Base-by-base conservation (phyloP, 1,140 invertebrate species). In the Sipha flava region DNA sequence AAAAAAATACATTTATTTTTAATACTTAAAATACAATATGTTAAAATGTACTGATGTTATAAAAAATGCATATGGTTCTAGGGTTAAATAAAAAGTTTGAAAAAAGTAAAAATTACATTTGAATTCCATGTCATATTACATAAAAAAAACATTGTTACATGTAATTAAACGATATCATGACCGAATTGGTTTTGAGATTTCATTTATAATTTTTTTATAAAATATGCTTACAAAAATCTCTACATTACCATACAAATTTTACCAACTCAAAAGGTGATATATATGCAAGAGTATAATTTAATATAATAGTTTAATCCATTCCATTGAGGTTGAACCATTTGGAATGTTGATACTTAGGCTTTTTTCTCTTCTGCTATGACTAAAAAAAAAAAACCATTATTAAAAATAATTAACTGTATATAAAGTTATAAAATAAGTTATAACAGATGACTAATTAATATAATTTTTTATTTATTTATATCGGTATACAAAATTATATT, bases 351-450 rank as follows among this genome's bases (percentile, higher is more conserved):
- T 80, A 80, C 84, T 89, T 87, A 90, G 84, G 89, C 89, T 79
- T 88, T 88, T 85, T 91, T 92, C 85, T 92, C 91, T 85, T 90
- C 89, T 82, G 91, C 90, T 83, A 92, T 92, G 81, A 89, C 87
- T 86, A 81, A 37, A 83, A 83, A 37, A 45, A 68, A 68, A 79
- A 57, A 57, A 66, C 52, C 72, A 59, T 72, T 10, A 77, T 26
- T 49, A 73, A 10, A 14, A 72, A 47, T 37, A 72, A 3, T 37
- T 26, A 5, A 43, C 23, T 47, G 14, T 23, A 26, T 47, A 47
- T 12, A 40, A 14, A 64, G 2, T 26, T 57, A 26, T n/a, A n/a
- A n/a, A n/a, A n/a, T n/a, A n/a, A n/a, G n/a, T n/a, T n/a, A n/a
- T n/a, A n/a, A n/a, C n/a, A n/a, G n/a, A n/a, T n/a, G n/a, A n/a